Conservation (phyloP, 2,113 vertebrate species). For the Actenoides lindsayi region DNA sequence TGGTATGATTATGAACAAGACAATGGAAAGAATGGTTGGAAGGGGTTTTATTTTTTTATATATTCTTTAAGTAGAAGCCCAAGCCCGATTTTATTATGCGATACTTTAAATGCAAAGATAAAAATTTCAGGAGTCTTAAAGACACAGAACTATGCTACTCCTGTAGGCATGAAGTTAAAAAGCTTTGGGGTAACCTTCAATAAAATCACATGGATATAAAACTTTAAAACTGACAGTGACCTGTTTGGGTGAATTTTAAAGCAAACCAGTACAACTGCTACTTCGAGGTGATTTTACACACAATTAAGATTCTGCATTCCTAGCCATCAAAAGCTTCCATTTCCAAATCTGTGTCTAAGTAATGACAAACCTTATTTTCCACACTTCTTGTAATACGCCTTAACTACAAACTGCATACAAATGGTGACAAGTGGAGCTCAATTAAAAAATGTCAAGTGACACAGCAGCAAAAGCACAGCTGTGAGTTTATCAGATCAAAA, state of each 20-base stretch:
- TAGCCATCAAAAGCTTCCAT: slow-evolving; percentile 58
- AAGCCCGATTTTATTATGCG: background rate
- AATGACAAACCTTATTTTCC: slow-evolving; percentile 56
- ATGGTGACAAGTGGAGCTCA: slow-evolving; percentile 53
- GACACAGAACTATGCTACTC: background rate
- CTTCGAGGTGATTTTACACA: background rate
- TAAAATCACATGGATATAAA: background rate
- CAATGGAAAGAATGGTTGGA: background rate
- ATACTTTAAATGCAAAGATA: background rate
- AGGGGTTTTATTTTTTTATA: background rate
- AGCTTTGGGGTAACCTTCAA: background rate
- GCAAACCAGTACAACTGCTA: background rate
- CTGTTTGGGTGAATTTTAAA: background rate
- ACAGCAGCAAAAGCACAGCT: slow-evolving; percentile 67
- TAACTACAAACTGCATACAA: slow-evolving; percentile 43
- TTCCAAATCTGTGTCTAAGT: slow-evolving; percentile 29
- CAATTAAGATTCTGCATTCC: slow-evolving; percentile 28
- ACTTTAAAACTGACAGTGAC: background rate
- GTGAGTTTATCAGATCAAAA: slow-evolving; percentile 68
- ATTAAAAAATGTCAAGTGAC: slow-evolving; percentile 65
- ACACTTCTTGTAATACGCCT: slow-evolving; percentile 36
- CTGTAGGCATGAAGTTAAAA: background rate
- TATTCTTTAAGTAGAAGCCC: background rate
- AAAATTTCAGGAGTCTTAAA: background rate
- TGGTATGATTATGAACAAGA: background rate